Percentiles rank a stretch among this genome's conserved stretches.
Evolutionary conservation across 2,888 invertebrate species (phyloP).

Genomic region (Amaurobius ferox): DNA sequence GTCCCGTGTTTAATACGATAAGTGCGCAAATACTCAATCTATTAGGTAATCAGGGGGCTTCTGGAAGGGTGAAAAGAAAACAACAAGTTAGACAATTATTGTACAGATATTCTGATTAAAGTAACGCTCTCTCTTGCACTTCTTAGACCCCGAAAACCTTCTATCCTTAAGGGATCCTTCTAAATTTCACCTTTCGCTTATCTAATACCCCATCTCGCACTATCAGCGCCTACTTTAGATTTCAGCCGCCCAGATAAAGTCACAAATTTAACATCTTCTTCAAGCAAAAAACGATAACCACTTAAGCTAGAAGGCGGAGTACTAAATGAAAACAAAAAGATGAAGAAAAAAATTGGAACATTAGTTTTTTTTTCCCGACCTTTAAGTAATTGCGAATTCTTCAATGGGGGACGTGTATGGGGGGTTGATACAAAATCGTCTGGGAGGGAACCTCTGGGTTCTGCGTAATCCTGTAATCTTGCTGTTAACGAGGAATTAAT

Average conservation of each 20-base stretch:
- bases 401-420: not conserved
- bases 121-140: too few relatives aligned
- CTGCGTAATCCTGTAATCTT: not conserved
- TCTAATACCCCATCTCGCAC: not conserved
- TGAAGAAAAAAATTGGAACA: not conserved
- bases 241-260: not conserved
- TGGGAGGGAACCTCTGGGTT: not conserved
- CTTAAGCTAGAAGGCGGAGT: not conserved
- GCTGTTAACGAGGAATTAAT: conserved; percentile 1
- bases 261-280: not conserved
- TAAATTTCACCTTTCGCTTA: not conserved
- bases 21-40: too few relatives aligned
- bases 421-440: not conserved
- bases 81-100: too few relatives aligned
- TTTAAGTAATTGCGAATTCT: conserved; percentile 18
- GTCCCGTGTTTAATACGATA: too few relatives aligned
- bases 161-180: too few relatives aligned
- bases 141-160: too few relatives aligned
- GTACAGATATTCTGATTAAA: too few relatives aligned
- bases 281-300: too few relatives aligned
- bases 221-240: not conserved
- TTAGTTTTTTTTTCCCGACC: not conserved
- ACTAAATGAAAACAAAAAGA: not conserved
- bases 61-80: too few relatives aligned
- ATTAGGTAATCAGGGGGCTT: too few relatives aligned